Base-by-base conservation (phyloP, 2,797 vertebrate genomes). In the Sebastes taczanowskii region DNA sequence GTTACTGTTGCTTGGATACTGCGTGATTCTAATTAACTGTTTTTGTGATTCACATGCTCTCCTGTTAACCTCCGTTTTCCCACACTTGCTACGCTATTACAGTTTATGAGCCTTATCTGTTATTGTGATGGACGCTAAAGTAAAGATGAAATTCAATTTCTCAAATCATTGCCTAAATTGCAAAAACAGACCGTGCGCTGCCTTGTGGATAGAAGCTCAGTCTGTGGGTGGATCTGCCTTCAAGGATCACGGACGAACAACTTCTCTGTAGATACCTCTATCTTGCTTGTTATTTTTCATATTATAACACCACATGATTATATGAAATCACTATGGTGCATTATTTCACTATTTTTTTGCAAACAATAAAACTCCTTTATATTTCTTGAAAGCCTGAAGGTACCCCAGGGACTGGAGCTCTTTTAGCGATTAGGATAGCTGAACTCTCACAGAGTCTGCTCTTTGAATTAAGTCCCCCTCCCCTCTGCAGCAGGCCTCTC, bases 401-500 rank as follows among this genome's bases (percentile, higher is more conserved):
- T 74, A 7, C 92, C 84, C 84, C 46, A 56, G 91, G 88, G 94
- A 90, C 69, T 32, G 10, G 64, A 80, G 89, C 90, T 92, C 85
- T 91, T 90, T 89, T 75, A 84, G 87, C 61, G 88, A 94, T 94
- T 94, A 94, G 91, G 85, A 62, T 81, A 86, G 90, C 85, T 87
- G 88, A 91, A 93, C 92, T 92, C 88, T 92, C 56, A 14, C 86
- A 46, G 83, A 88, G 89, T 82, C 79, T 85, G 73, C 89, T 89
- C 92, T 93, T 93, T 91, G 89, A 94, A 93, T 94, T 92, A 91
- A 93, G 88, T 88, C 89, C 86, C 90, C 91, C 87, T 84, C 91
- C 91, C 82, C 46, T 88, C 56, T 63, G 59, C 4, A 20, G 63
- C 78, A 55, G 76, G 81, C 84, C 84, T 78, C 89, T 87, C 88